Conservation (phyloP, 30 jellyfish, hydroid and myxozoan species). For the Aurelia coerulea region DNA sequence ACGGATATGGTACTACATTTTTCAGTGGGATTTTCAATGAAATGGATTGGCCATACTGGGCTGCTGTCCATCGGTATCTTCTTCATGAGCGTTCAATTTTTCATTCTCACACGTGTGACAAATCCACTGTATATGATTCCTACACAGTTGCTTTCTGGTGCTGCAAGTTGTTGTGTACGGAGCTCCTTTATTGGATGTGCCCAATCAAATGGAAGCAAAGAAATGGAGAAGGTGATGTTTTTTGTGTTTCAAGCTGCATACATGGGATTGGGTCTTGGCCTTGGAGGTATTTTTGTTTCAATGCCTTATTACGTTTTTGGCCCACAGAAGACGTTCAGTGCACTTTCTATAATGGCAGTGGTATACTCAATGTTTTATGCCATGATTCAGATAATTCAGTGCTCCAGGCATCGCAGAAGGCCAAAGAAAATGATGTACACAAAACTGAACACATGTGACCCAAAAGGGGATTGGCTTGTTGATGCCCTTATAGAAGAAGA, state of each 20-base stretch:
- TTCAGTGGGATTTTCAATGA: slow-evolving; percentile 69
- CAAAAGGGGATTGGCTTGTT: slow-evolving; percentile 73
- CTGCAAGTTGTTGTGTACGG: slow-evolving; percentile 52
- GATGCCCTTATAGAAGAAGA: slow-evolving; percentile 69
- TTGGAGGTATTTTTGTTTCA: slow-evolving; percentile 68
- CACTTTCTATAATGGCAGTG: slow-evolving; percentile 46
- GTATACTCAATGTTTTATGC: slow-evolving; percentile 21
- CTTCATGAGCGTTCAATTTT: slow-evolving; percentile 55
- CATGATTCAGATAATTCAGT: slow-evolving; percentile 15
- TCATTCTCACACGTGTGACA: slow-evolving; percentile 33
- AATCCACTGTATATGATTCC: slow-evolving; percentile 59
- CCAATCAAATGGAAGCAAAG: slow-evolving; percentile 44
- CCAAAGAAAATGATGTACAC: slow-evolving; percentile 21
- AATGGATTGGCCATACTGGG: slow-evolving; percentile 81
- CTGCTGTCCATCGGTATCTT: slow-evolving; percentile 57
- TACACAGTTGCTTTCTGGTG: slow-evolving; percentile 56
- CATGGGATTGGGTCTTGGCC: slow-evolving; percentile 76
- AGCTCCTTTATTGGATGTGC: slow-evolving; percentile 59
- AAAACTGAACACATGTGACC: slow-evolving; percentile 42
- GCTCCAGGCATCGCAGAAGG: slow-evolving; percentile 3
- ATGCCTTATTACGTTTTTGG: slow-evolving; percentile 65
- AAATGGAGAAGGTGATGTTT: slow-evolving; percentile 66
- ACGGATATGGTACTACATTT: slow-evolving; percentile 67
- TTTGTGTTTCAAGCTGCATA: slow-evolving; percentile 63
- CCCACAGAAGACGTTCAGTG: slow-evolving; percentile 53